Base-by-base conservation (phyloP, 2,113 vertebrate genomes). In the Machaerirhynchus nigripectus region DNA sequence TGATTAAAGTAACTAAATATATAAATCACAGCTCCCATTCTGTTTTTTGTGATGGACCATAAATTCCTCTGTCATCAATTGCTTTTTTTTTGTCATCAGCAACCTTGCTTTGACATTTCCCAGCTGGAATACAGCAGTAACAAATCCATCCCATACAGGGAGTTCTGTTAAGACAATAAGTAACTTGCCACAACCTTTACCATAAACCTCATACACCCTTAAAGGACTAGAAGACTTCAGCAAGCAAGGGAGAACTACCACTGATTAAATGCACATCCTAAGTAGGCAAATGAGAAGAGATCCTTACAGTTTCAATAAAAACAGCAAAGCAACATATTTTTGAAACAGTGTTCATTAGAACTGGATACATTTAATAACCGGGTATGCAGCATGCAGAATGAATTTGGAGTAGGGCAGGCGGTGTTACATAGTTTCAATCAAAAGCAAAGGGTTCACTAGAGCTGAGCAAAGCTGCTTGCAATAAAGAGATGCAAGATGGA, bases 1-100 rank as follows among this genome's bases (percentile, higher is more conserved):
- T 90, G 96, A 95, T 95, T 94, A 94, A 96, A 93, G 44, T 39
- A 93, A 92, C 96, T 94, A 94, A 95, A 97, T 93, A 93, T 71
- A 93, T 87, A 95, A 97, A 95, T 95, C 93, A 95, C 73, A 84
- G 69, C 15, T 89, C 63, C 82, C 46, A 71, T 83, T 95, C 91
- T 90, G 69, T 75, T 93, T 94, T 61, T 67, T 92, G 56, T 70
- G 91, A 87, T 37, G 49, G 74, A 60, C 55, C 70, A 95, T 96
- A 97, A 96, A 97, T 97, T 83, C 85, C 56, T 83, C 87, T 96
- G 94, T 77, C 89, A 93, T 76, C 49, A 52, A 61, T 47, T 96
- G 95, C 95, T 96, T 96, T 91, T 96, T n/a, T 95, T 94, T 88
- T 92, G 85, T 87, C 53, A 16, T 69, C 61, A 69, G 74, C 80